These are phyloP conservation scores for Porites lutea DNA, from an alignment of 64 coral and sea anemone species.

Conservation along the genomic window DNA sequence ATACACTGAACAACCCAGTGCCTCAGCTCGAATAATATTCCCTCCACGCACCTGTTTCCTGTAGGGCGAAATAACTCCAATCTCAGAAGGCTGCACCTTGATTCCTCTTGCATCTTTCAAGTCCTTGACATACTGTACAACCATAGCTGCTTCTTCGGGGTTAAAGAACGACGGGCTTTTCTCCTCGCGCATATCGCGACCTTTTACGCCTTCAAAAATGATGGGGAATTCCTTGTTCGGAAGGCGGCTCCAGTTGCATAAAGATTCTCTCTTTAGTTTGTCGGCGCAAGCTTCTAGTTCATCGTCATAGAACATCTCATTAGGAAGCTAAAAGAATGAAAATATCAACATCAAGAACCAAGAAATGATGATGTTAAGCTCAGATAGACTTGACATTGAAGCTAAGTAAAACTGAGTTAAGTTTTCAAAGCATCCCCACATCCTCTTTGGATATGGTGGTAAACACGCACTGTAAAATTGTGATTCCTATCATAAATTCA, in stretches of 20 bases:
- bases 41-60: constrained; percentile 55
- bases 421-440: too few relatives aligned
- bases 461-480: too few relatives aligned
- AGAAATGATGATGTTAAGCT: too few relatives aligned
- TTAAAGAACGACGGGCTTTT: constrained; percentile 80
- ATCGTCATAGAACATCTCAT: constrained; percentile 81
- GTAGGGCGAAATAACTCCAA: constrained; percentile 75
- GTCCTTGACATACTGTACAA: constrained; percentile 61
- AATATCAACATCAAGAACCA: background rate
- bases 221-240: constrained; percentile 71
- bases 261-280: constrained; percentile 43
- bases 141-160: constrained; percentile 64
- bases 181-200: constrained; percentile 60
- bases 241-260: constrained; percentile 69
- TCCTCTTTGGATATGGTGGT: too few relatives aligned
- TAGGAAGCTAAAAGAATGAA: constrained; percentile 49
- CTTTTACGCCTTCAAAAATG: constrained; percentile 63
- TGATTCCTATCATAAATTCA: too few relatives aligned
- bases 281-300: constrained; percentile 69
- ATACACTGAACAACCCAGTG: too few relatives aligned
- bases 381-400: too few relatives aligned
- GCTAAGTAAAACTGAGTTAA: too few relatives aligned
- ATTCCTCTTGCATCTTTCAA: constrained; percentile 53
- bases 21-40: background rate
- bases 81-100: constrained; percentile 42